Evolutionary conservation across 1,140 invertebrate species (phyloP).

Genomic region (Drosophila jambulina): DNA sequence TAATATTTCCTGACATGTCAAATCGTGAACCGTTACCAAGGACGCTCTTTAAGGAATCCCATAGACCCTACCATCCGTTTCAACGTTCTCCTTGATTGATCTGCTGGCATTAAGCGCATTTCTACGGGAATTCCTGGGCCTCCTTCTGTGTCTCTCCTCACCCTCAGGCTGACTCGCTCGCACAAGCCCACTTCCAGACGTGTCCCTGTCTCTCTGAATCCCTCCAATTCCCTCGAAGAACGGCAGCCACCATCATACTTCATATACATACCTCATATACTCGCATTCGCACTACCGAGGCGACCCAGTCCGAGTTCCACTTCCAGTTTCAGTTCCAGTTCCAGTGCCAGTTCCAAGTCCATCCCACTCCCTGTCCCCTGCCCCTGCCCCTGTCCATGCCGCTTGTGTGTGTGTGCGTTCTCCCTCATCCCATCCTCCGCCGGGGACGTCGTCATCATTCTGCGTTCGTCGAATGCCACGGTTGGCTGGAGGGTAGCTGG

Average conservation of each 20-base stretch:
- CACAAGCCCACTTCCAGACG: constrained; percentile 11
- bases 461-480: constrained; percentile 82
- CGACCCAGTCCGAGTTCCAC: constrained; percentile 66
- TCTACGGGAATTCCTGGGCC: constrained; percentile 20
- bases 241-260: constrained; percentile 40
- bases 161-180: constrained; percentile 5
- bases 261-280: constrained; percentile 23
- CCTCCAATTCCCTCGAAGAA: background rate
- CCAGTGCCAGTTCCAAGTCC: constrained; percentile 58
- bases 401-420: constrained; percentile 12
- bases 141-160: background rate
- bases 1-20: background rate
- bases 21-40: background rate
- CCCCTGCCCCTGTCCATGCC: constrained; percentile 2
- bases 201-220: constrained; percentile 9
- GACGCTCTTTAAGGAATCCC: background rate
- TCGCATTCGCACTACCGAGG: constrained; percentile 26
- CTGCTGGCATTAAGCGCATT: constrained; percentile 19
- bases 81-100: constrained; percentile 10
- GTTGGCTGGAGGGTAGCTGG: constrained; percentile 83
- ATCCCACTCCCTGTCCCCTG: constrained; percentile 3
- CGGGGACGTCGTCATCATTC: constrained; percentile 64
- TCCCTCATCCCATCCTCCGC: constrained; percentile 12
- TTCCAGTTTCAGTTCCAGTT: constrained; percentile 65
- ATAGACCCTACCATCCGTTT: background rate